Evolutionary conservation across 1,140 invertebrate species (phyloP), one percentile per base, ranked within the genome.

Genomic region (Octopus bimaculoides): DNA sequence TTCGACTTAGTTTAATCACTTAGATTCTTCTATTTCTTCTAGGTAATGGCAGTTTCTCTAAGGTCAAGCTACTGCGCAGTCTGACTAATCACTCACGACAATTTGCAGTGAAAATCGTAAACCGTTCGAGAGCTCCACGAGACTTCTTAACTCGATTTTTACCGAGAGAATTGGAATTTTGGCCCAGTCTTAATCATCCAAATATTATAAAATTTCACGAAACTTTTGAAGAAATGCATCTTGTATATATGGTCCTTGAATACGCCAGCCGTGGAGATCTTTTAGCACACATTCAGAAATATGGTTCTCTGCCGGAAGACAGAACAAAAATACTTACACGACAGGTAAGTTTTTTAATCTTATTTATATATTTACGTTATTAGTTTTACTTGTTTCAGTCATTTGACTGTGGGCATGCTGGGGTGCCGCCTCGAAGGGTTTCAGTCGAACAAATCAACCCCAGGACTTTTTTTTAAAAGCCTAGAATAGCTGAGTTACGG

Each of bases 51-150:
- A 87, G 87, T 79, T 90, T 90, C 80, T 89, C 88, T 10, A 89
- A 90, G 80, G 89, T 90, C 5, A 89, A 89, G 82, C 84, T 86
- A 74, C 88, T 89, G 9, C 79, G 83, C 61, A 83, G 82, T 77
- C 78, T 88, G 53, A 80, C 80, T 73, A 73, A 81, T 74, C 82
- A 85, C 41, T 79, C 80, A 75, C 92, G 80, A 90, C 78, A 85
- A 52, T 90, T 96, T 74, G 96, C 96, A 5, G 96, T 96, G 86
- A 98, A 98, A 91, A 96, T 97, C 85, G 95, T 97, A 84, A 95
- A 95, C 87, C 93, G 93, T 7, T 87, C 89, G 9, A 92, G 92
- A 84, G 93, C 94, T 4, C 95, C 94, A 0, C 92, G 93, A 82
- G 94, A 95, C 85, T 97, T 95, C 85, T 92, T 94, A 82, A 93